Percentiles rank a stretch among this genome's conserved stretches.
These are phyloP conservation scores for Sebastes glaucus DNA, from an alignment of 2,797 vertebrate genomes.

Conservation along the genomic window DNA sequence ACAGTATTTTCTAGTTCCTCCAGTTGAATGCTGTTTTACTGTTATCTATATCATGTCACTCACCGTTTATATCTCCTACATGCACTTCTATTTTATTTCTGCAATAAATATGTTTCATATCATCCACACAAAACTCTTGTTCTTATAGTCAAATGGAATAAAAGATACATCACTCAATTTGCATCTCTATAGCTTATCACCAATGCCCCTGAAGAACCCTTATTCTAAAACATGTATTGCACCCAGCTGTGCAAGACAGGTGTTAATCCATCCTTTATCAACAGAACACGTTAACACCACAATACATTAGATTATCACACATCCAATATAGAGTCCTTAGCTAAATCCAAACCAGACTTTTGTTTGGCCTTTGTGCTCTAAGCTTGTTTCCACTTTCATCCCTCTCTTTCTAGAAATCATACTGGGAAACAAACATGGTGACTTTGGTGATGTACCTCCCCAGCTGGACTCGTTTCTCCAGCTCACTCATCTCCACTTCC, in stretches of 20 bases:
- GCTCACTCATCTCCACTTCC: conserved; percentile 91
- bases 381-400: not conserved
- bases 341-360: not conserved
- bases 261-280: not conserved
- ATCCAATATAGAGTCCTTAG: not conserved
- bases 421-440: conserved; percentile 87
- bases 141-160: not conserved
- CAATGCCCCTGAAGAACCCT: not conserved
- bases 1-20: not conserved
- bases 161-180: not conserved
- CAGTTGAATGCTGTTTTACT: not conserved
- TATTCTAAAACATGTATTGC: not conserved
- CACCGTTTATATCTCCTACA: not conserved
- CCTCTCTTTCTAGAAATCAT: conserved; percentile 83
- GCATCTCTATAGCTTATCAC: conserved; percentile 2
- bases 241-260: conserved; percentile 9
- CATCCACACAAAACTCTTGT: not conserved
- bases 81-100: not conserved
- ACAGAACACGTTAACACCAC: not conserved
- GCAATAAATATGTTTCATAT: conserved; percentile 22
- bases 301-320: conserved; percentile 4
- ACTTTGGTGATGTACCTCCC: conserved; percentile 90
- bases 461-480: conserved; percentile 83
- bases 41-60: conserved; percentile 4
- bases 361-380: conserved; percentile 9